Evolutionary conservation across 2,888 invertebrate species (phyloP).

Genomic region (Heliconius ismenius): DNA sequence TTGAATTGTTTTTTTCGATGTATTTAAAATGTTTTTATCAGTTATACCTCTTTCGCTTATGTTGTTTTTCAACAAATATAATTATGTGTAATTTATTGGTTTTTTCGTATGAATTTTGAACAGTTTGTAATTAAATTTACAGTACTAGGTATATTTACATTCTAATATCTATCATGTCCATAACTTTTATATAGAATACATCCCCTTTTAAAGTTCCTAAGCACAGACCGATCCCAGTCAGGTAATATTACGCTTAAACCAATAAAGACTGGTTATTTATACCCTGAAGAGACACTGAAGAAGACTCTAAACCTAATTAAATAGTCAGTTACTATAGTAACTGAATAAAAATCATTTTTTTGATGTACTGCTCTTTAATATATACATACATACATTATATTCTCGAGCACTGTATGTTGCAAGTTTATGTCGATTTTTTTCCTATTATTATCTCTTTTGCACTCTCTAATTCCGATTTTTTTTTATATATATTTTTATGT

Average conservation of each 20-base stretch:
- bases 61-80: not conserved
- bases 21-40: conserved; percentile 4
- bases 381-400: not conserved
- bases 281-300: conserved; percentile 31
- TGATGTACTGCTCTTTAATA: conserved; percentile 11
- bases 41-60: not conserved
- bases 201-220: conserved; percentile 31
- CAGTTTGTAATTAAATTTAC: not conserved
- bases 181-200: conserved; percentile 34
- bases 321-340: conserved; percentile 3
- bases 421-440: conserved; percentile 5
- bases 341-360: not conserved
- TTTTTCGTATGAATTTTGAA: not conserved
- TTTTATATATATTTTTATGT: not conserved
- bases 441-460: not conserved
- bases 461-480: not conserved
- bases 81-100: not conserved
- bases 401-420: conserved; percentile 18
- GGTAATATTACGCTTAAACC: conserved; percentile 43
- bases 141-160: not conserved
- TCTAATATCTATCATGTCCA: not conserved
- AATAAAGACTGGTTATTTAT: conserved; percentile 44
- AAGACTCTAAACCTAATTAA: conserved; percentile 30
- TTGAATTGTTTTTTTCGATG: not conserved
- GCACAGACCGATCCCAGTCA: conserved; percentile 37